Evolutionary conservation across 2,888 invertebrate species (phyloP).

Genomic region (Papilio elwesi): DNA sequence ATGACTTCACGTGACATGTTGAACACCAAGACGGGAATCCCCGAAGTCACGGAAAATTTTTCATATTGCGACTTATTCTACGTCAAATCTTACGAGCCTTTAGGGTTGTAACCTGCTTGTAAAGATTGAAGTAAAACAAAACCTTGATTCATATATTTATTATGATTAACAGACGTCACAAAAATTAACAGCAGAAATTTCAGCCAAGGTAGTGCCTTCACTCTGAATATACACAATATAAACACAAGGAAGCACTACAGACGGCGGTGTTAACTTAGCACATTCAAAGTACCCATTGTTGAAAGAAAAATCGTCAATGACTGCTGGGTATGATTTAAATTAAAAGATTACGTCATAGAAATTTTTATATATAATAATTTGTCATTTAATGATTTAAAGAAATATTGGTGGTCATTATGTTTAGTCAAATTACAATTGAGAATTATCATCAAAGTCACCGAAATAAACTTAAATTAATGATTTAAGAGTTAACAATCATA

Average conservation of each 20-base stretch:
- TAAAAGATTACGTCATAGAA: too few species aligned
- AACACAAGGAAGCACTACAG: conserved; percentile 74
- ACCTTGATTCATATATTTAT: conserved; percentile 42
- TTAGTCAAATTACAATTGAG: background rate
- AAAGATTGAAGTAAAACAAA: conserved; percentile 39
- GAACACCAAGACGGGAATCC: background rate
- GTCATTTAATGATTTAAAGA: too few species aligned
- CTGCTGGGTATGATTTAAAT: too few species aligned
- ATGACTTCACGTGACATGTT: too few species aligned
- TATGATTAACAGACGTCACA: conserved; percentile 41
- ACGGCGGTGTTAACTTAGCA: conserved; percentile 47
- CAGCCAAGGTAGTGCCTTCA: conserved; percentile 60
- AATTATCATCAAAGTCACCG: background rate
- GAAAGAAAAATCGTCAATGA: background rate
- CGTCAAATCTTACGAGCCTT: conserved; percentile 45
- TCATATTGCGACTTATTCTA: conserved; percentile 40
- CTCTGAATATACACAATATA: conserved; percentile 79
- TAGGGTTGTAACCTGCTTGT: too few species aligned
- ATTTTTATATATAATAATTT: too few species aligned
- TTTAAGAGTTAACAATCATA: conserved; percentile 37
- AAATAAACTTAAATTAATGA: background rate
- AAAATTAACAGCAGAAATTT: conserved; percentile 37
- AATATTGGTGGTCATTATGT: too few species aligned
- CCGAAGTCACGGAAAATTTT: background rate
- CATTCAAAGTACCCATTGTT: background rate